Base-by-base conservation (phyloP, 1,140 invertebrate genomes). In the Caenorhabditis remanei region DNA sequence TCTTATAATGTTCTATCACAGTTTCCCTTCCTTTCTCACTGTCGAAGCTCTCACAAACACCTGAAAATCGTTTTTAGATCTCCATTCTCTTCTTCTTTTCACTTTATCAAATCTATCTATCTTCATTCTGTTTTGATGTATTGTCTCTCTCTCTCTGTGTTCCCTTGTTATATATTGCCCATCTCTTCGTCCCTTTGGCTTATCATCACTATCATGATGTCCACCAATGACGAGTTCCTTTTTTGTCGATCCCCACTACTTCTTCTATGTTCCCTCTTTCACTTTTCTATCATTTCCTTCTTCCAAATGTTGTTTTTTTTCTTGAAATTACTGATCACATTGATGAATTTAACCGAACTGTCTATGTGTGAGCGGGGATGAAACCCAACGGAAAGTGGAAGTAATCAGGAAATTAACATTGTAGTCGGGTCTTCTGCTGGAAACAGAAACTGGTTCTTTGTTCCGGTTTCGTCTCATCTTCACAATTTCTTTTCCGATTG, bases 181-280 rank as follows among this genome's bases (percentile, higher is more conserved):
- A 79, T 79, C 19, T 79, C 71, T 50, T 50, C 6, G 46, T 79
- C 71, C 71, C 14, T 79, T 79, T 79, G 71, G 71, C 71, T 79
- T 79, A 79, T 79, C 71, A 79, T 50, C 71, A 79, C 19, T 79
- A 24, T 50, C 71, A 79, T 79, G 71, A 79, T 79, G 71, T 79
- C 71, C 71, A 75, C 40, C 43, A 79, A 53, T 24, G 71, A 79
- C 71, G 71, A 79, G 71, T 79, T 50, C 71, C 71, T 8, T 79
- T 79, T 79, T 79, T 50, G 46, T 50, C 46, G 71, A 79, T 79
- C 71, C 71, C 41, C 46, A 7, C 13, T 7, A n/a, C 56, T n/a
- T n/a, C n/a, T 24, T 67, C 21, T 40, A 6, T n/a, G 21, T 67
- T 40, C 63, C 63, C 19, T 40, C 40, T 67, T 21, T 40, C 63